phyloP scores from a whole-genome alignment of 2,113 vertebrate species.

The Saimiri boliviensis region DNA sequence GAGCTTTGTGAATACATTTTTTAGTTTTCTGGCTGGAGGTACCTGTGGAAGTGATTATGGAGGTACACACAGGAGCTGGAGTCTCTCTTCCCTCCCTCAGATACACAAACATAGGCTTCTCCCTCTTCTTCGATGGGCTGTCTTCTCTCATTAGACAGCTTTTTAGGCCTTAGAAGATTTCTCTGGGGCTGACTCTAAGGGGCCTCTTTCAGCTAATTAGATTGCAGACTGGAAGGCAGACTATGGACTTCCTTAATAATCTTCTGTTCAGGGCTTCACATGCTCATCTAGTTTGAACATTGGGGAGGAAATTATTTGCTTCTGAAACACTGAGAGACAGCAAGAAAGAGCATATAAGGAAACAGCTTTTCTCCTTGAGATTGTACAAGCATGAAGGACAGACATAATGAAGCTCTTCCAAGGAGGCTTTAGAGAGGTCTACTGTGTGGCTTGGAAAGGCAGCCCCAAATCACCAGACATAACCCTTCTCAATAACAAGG shows the following conservation, averaged over 20 bases:
- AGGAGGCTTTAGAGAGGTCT: background rate
- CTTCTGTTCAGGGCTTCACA: background rate
- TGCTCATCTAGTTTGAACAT: background rate
- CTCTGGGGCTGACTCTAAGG: background rate
- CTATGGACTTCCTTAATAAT: conserved; percentile 26
- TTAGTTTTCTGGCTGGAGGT: conserved; percentile 10
- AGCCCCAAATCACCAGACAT: background rate
- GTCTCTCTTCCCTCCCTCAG: background rate
- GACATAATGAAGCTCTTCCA: background rate
- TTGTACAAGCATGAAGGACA: background rate
- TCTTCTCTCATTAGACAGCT: background rate
- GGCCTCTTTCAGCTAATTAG: conserved; percentile 48
- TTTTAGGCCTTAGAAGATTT: background rate
- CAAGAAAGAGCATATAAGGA: fast-evolving
- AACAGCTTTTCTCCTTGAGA: background rate
- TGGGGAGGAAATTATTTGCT: conserved; percentile 36
- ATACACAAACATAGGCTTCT: background rate
- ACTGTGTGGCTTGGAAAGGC: background rate
- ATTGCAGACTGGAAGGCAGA: background rate
- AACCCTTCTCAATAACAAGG: background rate
- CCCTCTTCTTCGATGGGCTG: background rate
- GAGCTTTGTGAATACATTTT: conserved; percentile 26
- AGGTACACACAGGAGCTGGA: background rate
- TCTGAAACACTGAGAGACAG: conserved; percentile 21
- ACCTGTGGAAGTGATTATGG: conserved; percentile 31